A percentile compares a stretch with the other conserved stretches of the same genome.
Conservation (phyloP, 2,113 vertebrate species). For the Genyomyrus donnyi region DNA sequence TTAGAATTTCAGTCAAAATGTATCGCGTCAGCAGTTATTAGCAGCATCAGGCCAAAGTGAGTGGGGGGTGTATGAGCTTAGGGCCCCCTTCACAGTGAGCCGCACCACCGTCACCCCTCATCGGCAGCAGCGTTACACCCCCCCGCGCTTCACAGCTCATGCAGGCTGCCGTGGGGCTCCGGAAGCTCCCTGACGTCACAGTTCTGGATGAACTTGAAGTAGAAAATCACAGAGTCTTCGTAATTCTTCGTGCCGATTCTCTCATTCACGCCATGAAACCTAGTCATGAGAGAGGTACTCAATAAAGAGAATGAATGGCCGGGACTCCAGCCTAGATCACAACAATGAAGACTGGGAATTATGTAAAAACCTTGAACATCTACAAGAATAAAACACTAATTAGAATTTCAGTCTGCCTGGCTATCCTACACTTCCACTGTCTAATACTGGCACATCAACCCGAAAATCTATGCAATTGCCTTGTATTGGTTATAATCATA, state of each 20-base stretch:
- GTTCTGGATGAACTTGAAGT: conserved; percentile 81
- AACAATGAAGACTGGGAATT: background rate
- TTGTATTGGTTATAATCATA: background rate
- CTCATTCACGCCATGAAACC: conserved; percentile 87
- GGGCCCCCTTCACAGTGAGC: background rate
- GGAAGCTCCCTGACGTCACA: conserved; percentile 63
- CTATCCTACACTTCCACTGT: background rate
- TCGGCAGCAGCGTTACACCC: background rate
- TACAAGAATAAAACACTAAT: background rate
- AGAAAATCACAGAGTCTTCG: conserved; percentile 70
- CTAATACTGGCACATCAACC: background rate
- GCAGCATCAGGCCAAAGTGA: background rate
- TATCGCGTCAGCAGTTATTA: background rate
- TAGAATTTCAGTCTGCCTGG: background rate
- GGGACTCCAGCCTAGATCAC: background rate
- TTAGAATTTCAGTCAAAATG: background rate
- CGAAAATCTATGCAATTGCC: background rate
- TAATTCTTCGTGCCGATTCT: conserved; percentile 78
- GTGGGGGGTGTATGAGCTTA: background rate
- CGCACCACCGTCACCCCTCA: background rate
- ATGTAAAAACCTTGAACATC: background rate
- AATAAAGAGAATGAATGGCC: background rate
- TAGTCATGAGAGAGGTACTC: conserved; percentile 10
- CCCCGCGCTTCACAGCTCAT: conserved; percentile 63
- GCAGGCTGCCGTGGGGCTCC: conserved; percentile 52